These are phyloP conservation scores for Rousettus madagascariensis DNA, from an alignment of 2,797 vertebrate species.

Conservation along the genomic window DNA sequence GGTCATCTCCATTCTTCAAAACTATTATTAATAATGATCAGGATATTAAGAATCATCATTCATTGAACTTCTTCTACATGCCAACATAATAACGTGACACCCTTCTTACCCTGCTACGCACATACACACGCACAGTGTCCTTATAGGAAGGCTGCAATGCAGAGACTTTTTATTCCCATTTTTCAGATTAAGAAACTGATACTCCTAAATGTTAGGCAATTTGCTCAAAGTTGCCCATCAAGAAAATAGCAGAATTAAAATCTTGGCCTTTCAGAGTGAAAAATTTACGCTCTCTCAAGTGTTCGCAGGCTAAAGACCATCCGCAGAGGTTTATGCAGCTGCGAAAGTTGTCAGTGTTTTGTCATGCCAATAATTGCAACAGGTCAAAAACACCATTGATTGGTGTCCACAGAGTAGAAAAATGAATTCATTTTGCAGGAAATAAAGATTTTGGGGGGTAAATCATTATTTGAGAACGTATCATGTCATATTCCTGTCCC, in stretches of 20 bases:
- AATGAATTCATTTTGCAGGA: conserved; percentile 10
- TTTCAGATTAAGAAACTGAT: conserved; percentile 32
- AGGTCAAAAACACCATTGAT: neutral
- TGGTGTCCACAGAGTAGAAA: neutral
- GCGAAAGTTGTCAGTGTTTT: neutral
- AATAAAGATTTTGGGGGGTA: neutral
- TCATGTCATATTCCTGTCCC: rapidly evolving
- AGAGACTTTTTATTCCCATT: neutral
- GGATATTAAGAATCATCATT: neutral
- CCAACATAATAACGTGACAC: neutral
- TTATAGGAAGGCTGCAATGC: neutral
- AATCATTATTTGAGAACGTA: neutral
- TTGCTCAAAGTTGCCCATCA: neutral
- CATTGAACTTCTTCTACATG: neutral
- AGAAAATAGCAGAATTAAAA: conserved; percentile 19
- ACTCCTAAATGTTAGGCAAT: neutral
- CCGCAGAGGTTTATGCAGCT: neutral
- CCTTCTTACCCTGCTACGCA: neutral
- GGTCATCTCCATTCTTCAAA: neutral
- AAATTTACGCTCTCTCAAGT: neutral
- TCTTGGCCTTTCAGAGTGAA: neutral
- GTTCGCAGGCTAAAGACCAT: neutral
- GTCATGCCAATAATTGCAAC: neutral
- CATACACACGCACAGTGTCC: neutral
- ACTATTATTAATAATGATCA: neutral